A percentile compares a stretch with the other conserved stretches of the same genome.
Evolutionary conservation across 2,797 vertebrate species (phyloP).

Genomic region (Siniperca obscura): DNA sequence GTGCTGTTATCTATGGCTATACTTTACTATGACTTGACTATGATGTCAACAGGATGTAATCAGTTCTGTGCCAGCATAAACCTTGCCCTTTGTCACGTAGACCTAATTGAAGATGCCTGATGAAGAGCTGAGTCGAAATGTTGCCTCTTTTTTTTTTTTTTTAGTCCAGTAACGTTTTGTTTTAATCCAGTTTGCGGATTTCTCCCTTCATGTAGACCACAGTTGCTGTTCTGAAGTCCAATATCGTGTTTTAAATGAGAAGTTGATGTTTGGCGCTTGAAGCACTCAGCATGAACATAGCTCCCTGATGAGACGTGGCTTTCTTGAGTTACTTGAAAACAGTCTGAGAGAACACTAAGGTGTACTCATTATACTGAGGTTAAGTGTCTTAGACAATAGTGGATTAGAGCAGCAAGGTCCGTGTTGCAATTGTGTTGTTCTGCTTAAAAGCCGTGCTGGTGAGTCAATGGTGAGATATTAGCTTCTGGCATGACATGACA

Average conservation of each 20-base stretch:
- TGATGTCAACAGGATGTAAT: background rate
- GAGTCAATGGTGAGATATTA: slow-evolving; percentile 39
- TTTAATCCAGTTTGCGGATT: background rate
- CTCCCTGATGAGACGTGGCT: slow-evolving; percentile 44
- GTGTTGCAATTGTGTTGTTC: slow-evolving; percentile 35
- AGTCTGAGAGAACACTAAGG: slow-evolving; percentile 32
- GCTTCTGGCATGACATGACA: slow-evolving; percentile 53
- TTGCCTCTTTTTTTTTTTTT: background rate
- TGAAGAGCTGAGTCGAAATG: background rate
- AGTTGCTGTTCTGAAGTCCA: slow-evolving; percentile 19
- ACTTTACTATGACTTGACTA: background rate
- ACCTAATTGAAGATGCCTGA: background rate
- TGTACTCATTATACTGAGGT: slow-evolving; percentile 49
- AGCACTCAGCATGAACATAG: slow-evolving; percentile 15
- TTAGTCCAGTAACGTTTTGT: background rate
- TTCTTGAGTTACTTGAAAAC: slow-evolving; percentile 21
- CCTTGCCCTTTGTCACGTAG: background rate
- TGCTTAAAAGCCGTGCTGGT: slow-evolving; percentile 27
- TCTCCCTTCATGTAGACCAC: background rate
- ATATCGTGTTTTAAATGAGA: slow-evolving; percentile 17
- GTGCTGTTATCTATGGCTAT: background rate
- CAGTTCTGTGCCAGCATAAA: background rate
- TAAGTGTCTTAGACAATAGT: slow-evolving; percentile 42
- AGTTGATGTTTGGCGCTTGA: slow-evolving; percentile 17
- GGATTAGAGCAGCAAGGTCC: slow-evolving; percentile 25